Percentiles rank a stretch among this genome's conserved stretches.
Evolutionary conservation across 2,888 invertebrate genomes (phyloP).

Genomic region (Eustalomyia histrio): DNA sequence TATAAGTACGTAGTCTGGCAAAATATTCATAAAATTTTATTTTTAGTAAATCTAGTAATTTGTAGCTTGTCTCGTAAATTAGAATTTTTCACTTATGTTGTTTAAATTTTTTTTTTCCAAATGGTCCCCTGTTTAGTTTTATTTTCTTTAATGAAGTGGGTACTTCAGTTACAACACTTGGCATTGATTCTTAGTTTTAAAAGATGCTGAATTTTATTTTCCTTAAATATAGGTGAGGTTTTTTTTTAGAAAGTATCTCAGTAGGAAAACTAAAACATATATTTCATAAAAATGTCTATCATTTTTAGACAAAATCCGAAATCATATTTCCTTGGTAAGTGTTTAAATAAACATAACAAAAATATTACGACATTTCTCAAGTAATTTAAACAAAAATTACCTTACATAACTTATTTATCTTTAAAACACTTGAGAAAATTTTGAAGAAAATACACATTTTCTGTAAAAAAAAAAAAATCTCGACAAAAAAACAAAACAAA

Average conservation of each 20-base stretch:
- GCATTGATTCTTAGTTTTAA: not conserved
- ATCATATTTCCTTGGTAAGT: not conserved
- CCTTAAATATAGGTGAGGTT: no score
- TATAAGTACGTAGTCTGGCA: no score
- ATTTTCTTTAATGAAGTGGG: not conserved
- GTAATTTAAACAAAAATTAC: not conserved
- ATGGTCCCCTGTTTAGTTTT: not conserved
- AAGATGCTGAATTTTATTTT: not conserved
- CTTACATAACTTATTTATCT: not conserved
- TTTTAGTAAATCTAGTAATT: no score
- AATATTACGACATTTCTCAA: not conserved
- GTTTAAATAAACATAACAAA: not conserved
- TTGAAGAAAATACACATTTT: not conserved
- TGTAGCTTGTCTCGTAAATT: no score
- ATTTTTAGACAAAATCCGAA: not conserved
- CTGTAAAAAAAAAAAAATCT: not conserved
- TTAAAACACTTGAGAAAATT: not conserved
- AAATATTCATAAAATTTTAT: no score
- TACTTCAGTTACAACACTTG: not conserved
- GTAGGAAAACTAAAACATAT: no score
- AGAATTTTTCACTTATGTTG: no score
- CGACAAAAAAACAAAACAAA: not conserved
- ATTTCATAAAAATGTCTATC: not conserved
- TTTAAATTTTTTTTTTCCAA: not conserved
- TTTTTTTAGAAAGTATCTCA: no score